Evolutionary conservation across 2,888 invertebrate species (phyloP).

Genomic region (Bimastos eiseni): DNA sequence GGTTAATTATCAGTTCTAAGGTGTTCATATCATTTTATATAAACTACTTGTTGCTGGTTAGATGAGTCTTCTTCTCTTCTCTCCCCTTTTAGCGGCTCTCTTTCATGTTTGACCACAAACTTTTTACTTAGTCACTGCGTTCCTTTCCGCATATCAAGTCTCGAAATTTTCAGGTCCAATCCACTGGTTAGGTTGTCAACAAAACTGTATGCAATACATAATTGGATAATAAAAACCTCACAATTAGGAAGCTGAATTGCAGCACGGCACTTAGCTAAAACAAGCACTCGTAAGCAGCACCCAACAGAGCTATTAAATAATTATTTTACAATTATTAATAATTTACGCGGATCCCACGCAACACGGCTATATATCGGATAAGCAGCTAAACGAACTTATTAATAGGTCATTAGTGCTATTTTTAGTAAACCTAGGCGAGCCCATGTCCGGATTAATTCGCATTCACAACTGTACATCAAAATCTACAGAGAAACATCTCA

Average conservation of each 20-base stretch:
- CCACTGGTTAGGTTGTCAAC: neutral
- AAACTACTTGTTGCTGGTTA: neutral
- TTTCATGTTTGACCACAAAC: neutral
- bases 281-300: neutral
- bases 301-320: neutral
- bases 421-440: neutral
- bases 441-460: neutral
- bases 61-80: neutral
- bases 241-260: neutral
- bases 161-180: neutral
- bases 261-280: neutral
- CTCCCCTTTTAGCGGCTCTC: neutral
- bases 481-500: neutral
- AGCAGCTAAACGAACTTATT: neutral
- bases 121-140: neutral
- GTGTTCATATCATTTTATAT: neutral
- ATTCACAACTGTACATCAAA: neutral
- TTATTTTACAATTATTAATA: neutral
- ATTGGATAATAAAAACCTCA: neutral
- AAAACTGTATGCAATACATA: neutral
- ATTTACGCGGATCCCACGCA: neutral
- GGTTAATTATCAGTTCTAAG: neutral
- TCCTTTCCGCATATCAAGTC: no score
- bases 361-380: neutral
- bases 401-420: constrained; percentile 6